Evolutionary conservation across 2,888 invertebrate species (phyloP).

Genomic region (Tenthredo mesomela): DNA sequence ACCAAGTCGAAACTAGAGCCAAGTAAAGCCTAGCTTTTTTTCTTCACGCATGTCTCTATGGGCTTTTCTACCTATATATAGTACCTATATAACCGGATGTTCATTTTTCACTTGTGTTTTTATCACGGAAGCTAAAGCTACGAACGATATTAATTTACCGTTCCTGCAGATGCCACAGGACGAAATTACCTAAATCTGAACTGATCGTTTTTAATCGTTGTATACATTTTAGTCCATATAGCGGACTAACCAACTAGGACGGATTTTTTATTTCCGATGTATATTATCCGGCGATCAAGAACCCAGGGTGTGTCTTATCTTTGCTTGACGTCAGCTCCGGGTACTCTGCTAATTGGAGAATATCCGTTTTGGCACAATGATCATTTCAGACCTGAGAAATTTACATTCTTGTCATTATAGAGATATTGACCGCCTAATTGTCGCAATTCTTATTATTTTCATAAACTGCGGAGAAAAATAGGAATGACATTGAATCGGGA

Average conservation of each 20-base stretch:
- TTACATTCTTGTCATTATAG: background rate
- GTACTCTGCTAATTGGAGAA: slow-evolving; percentile 31
- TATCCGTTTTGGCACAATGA: background rate
- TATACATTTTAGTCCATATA: background rate
- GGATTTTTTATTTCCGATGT: slow-evolving; percentile 20
- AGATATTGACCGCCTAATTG: background rate
- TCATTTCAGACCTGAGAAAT: background rate
- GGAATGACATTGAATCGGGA: background rate
- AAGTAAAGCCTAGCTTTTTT: slow-evolving; percentile 31
- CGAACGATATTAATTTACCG: background rate
- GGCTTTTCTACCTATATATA: background rate
- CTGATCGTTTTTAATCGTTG: background rate
- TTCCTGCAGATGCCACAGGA: background rate
- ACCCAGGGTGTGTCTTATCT: slow-evolving; percentile 41
- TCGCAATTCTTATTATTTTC: background rate
- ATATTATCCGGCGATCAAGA: slow-evolving; percentile 6
- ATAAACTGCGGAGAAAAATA: background rate
- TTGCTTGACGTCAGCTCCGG: slow-evolving; percentile 12
- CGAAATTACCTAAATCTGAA: background rate
- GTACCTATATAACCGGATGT: background rate
- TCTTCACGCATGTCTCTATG: background rate
- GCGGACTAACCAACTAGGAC: background rate
- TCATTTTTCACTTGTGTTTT: slow-evolving; percentile 13
- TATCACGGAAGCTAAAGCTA: background rate
- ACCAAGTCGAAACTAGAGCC: slow-evolving; percentile 15